Evolutionary conservation across 1,140 invertebrate genomes (phyloP).

Genomic region (Diabrotica virgifera): DNA sequence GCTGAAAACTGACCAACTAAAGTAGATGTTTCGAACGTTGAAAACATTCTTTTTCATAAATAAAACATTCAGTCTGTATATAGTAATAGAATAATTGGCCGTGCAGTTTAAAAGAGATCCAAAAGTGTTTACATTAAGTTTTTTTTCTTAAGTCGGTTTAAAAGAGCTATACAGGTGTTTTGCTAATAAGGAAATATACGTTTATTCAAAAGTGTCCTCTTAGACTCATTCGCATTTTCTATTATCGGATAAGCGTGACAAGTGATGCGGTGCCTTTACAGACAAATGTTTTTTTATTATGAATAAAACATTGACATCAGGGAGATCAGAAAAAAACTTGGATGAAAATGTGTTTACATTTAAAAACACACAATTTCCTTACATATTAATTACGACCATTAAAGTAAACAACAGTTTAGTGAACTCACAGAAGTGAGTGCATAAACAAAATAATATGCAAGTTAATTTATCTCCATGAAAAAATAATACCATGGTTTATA

Average conservation of each 20-base stretch:
- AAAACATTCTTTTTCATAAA: slow-evolving; percentile 8
- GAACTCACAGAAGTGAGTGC: too few relatives aligned
- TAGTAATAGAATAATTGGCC: slow-evolving; percentile 14
- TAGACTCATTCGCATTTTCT: slow-evolving; percentile 7
- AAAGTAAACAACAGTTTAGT: too few relatives aligned
- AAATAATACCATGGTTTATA: too few relatives aligned
- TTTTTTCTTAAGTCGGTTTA: slow-evolving; percentile 8
- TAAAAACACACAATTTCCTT: too few relatives aligned
- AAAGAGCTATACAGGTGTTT: slow-evolving; percentile 7
- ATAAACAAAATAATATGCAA: too few relatives aligned
- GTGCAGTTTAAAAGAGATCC: slow-evolving; percentile 9
- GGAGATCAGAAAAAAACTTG: too few relatives aligned
- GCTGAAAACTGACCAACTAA: neutral
- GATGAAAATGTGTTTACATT: too few relatives aligned
- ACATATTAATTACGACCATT: too few relatives aligned
- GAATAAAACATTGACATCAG: neutral
- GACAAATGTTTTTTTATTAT: neutral
- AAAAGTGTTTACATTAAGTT: slow-evolving; percentile 9
- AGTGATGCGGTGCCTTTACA: slow-evolving; percentile 9
- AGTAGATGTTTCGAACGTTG: slow-evolving; percentile 4
- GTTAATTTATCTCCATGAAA: too few relatives aligned
- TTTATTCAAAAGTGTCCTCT: slow-evolving; percentile 8
- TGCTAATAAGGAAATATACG: slow-evolving; percentile 8
- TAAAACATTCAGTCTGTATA: slow-evolving; percentile 16
- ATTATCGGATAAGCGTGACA: neutral